A percentile compares a stretch with the other conserved stretches of the same genome.
Conservation (phyloP, 1,140 invertebrate genomes). For the Amphibalanus amphitrite region DNA sequence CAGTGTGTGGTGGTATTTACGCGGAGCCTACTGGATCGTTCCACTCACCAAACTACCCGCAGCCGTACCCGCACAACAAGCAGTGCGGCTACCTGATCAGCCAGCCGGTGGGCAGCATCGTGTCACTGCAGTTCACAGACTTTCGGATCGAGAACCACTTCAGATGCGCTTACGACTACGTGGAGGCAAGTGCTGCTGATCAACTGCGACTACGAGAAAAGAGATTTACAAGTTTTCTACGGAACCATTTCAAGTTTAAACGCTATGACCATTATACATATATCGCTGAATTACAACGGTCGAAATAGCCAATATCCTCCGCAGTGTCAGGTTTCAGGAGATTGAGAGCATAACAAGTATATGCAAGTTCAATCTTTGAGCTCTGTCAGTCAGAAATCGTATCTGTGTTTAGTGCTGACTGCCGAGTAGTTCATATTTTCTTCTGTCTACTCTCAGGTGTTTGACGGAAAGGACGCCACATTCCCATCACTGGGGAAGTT, state of each 20-base stretch:
- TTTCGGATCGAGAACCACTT: conserved; percentile 47
- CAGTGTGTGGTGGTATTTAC: conserved; percentile 47
- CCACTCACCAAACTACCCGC: conserved; percentile 58
- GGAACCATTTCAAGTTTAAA: no score
- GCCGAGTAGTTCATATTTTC: no score
- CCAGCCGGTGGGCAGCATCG: conserved; percentile 38
- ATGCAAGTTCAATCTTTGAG: no score
- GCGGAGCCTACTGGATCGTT: conserved; percentile 39
- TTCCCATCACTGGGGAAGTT: conserved; percentile 46
- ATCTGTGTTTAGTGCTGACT: no score
- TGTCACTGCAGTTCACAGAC: conserved; percentile 44
- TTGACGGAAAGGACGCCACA: conserved; percentile 45
- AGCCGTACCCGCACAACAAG: conserved; percentile 42
- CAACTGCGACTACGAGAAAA: no score
- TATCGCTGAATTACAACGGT: no score
- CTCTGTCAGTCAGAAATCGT: no score
- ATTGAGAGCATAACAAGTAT: no score
- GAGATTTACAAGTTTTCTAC: no score
- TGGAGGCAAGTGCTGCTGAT: conserved; percentile 34
- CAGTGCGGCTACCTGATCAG: conserved; percentile 58
- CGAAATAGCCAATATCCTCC: no score
- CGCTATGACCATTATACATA: no score
- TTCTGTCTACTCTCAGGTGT: conserved; percentile 40
- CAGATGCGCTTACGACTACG: conserved; percentile 26
- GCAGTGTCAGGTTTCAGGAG: no score